Percentiles rank a stretch among this genome's conserved stretches.
These are phyloP conservation scores for Mionectes macconnelli DNA, from an alignment of 2,113 vertebrate species.

Conservation along the genomic window DNA sequence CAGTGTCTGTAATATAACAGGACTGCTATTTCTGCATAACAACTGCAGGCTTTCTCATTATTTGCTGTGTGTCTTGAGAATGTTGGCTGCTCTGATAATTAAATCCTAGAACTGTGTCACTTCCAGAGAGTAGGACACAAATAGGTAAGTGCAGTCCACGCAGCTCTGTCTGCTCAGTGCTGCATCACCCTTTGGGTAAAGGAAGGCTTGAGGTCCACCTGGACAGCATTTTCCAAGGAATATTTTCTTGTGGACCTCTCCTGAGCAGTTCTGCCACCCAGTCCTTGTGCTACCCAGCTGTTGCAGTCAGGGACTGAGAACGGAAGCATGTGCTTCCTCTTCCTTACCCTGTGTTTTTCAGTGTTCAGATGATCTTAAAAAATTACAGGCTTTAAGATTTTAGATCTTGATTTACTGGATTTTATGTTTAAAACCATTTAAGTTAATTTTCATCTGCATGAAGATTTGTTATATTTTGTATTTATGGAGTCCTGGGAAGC, in stretches of 20 bases:
- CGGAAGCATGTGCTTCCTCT: background rate
- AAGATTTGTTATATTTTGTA: background rate
- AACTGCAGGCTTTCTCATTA: background rate
- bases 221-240: background rate
- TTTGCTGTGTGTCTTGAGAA: background rate
- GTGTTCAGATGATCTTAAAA: background rate
- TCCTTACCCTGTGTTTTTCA: background rate
- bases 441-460: background rate
- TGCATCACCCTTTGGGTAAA: fast-evolving
- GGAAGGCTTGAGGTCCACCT: background rate
- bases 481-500: background rate
- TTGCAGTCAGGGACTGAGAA: background rate
- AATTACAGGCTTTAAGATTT: background rate
- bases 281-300: background rate
- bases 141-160: too few relatives aligned
- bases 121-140: background rate
- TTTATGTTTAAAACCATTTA: background rate
- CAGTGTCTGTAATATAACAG: background rate
- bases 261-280: background rate
- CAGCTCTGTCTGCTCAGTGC: background rate
- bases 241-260: background rate
- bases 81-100: background rate
- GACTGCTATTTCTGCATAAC: background rate
- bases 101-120: background rate
- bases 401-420: background rate